Conservation (phyloP, 2,888 invertebrate species). For the Synergus japonicus region DNA sequence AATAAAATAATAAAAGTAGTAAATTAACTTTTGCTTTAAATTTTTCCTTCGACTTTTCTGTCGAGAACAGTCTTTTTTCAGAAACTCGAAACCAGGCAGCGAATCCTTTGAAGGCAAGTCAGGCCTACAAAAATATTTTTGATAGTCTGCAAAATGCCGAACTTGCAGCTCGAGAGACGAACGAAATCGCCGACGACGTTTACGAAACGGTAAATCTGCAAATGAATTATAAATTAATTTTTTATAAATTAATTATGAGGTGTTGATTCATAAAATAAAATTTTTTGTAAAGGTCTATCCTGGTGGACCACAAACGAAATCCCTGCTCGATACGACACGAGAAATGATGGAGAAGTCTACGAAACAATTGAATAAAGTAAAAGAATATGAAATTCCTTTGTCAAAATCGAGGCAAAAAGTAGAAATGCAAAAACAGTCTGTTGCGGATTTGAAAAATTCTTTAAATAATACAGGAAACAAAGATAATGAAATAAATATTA, state of each 20-base stretch:
- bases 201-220: conserved; percentile 69
- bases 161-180: conserved; percentile 82
- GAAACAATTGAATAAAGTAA: conserved; percentile 67
- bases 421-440: conserved; percentile 68
- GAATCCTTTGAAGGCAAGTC: conserved; percentile 82
- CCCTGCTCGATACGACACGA: conserved; percentile 71
- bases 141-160: conserved; percentile 84
- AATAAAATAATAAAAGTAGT: background rate
- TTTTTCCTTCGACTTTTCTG: conserved; percentile 62
- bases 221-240: background rate
- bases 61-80: conserved; percentile 79
- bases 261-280: conserved; percentile 9
- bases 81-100: conserved; percentile 82
- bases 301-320: conserved; percentile 62
- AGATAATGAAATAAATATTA: conserved; percentile 73
- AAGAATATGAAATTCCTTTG: conserved; percentile 76
- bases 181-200: conserved; percentile 78
- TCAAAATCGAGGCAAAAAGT: conserved; percentile 77
- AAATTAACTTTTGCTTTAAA: conserved; percentile 14
- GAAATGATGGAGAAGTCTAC: conserved; percentile 68
- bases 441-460: conserved; percentile 68
- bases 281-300: conserved; percentile 65
- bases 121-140: conserved; percentile 86
- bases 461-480: conserved; percentile 73
- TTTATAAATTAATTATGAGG: background rate